Evolutionary conservation across 2,888 invertebrate genomes (phyloP).

Genomic region (Cerastis leucographa): DNA sequence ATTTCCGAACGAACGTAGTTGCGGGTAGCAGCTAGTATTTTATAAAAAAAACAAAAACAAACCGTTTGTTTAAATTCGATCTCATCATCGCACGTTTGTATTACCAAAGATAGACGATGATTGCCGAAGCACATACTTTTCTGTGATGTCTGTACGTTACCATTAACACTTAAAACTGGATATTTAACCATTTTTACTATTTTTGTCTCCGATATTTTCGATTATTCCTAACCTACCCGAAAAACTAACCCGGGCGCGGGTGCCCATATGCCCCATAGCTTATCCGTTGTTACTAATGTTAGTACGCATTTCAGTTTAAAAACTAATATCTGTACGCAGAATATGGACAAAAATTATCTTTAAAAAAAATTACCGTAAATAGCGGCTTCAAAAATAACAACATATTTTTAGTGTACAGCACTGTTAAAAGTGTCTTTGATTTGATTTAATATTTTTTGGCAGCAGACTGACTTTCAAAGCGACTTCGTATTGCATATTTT

Average conservation of each 20-base stretch:
- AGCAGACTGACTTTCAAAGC: not conserved
- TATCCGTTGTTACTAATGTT: not conserved
- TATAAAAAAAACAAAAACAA: not conserved
- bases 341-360: not conserved
- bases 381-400: not conserved
- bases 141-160: not conserved
- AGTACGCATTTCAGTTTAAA: not conserved
- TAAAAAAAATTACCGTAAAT: not conserved
- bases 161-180: not conserved
- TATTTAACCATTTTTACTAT: not conserved
- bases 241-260: no score
- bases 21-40: not conserved
- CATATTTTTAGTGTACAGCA: not conserved
- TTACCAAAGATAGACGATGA: not conserved
- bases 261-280: no score
- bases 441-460: not conserved
- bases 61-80: not conserved
- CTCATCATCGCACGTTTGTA: not conserved
- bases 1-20: no score
- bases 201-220: not conserved
- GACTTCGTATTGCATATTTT: not conserved
- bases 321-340: not conserved
- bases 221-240: no score
- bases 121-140: not conserved
- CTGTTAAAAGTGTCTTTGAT: not conserved